A percentile compares a stretch with the other conserved stretches of the same genome.
Evolutionary conservation across 2,888 invertebrate species (phyloP).

Genomic region (Saturnia japonica): DNA sequence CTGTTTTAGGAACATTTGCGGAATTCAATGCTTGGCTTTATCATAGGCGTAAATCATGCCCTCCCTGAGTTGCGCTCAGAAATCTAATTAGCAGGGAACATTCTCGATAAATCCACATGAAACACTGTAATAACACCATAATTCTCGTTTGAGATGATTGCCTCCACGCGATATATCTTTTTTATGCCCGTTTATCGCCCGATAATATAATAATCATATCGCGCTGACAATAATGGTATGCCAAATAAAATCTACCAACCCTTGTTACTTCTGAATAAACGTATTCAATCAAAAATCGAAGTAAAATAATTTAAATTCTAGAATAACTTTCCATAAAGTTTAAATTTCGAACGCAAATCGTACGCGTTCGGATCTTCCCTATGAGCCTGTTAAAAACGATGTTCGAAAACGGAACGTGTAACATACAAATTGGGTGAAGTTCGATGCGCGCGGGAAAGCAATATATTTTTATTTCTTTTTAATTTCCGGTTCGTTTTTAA

Average conservation of each 20-base stretch:
- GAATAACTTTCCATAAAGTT: slow-evolving; percentile 29
- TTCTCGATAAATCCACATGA: slow-evolving; percentile 72
- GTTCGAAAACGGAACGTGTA: slow-evolving; percentile 72
- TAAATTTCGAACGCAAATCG: slow-evolving; percentile 29
- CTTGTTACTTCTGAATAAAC: slow-evolving; percentile 46
- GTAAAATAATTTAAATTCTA: slow-evolving; percentile 21
- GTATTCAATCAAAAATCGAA: slow-evolving; percentile 31
- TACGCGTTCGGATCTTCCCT: slow-evolving; percentile 45
- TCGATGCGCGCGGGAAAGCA: slow-evolving; percentile 77
- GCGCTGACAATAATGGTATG: slow-evolving; percentile 78
- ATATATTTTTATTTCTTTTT: slow-evolving; percentile 81
- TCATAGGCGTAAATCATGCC: slow-evolving; percentile 40
- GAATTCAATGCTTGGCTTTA: slow-evolving; percentile 33
- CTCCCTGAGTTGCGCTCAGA: slow-evolving; percentile 42
- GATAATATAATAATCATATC: slow-evolving; percentile 81
- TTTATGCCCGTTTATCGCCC: slow-evolving; percentile 78
- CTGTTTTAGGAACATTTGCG: slow-evolving; percentile 8
- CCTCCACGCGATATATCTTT: slow-evolving; percentile 73
- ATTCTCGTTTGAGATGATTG: slow-evolving; percentile 72
- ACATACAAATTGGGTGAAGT: slow-evolving; percentile 75
- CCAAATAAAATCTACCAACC: slow-evolving; percentile 80
- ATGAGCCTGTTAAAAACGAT: slow-evolving; percentile 46
- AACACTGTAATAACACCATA: slow-evolving; percentile 71
- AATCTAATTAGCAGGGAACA: slow-evolving; percentile 49
- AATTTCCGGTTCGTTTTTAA: slow-evolving; percentile 79